Conservation (phyloP, 2,888 invertebrate species). For the Oligia fasciuncula region DNA sequence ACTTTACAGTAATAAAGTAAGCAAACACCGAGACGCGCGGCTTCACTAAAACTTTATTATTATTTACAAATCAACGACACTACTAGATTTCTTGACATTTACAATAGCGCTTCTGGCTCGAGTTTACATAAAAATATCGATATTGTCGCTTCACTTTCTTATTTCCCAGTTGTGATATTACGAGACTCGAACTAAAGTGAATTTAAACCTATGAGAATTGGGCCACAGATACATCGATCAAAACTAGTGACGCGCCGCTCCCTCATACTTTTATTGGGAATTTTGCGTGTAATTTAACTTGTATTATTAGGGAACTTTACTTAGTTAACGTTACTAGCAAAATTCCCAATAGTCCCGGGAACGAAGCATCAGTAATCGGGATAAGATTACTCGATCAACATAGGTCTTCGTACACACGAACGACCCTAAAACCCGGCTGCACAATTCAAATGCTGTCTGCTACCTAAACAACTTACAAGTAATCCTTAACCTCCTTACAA, state of each 20-base stretch:
- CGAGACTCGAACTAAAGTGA: conserved; percentile 26
- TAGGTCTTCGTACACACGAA: conserved; percentile 34
- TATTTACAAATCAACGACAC: conserved; percentile 59
- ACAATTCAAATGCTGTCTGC: conserved; percentile 46
- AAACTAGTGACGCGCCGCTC: conserved; percentile 2
- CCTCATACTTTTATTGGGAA: neutral
- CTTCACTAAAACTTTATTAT: conserved; percentile 19
- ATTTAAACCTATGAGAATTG: conserved; percentile 33
- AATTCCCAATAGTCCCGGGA: neutral
- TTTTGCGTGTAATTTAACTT: neutral
- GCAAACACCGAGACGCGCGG: conserved; percentile 20
- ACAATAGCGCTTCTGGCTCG: conserved; percentile 68
- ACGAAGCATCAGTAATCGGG: neutral
- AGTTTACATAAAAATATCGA: conserved; percentile 53
- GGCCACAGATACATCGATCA: conserved; percentile 20
- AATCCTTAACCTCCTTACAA: conserved; percentile 45
- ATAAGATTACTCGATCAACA: conserved; percentile 20
- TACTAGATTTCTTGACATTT: conserved; percentile 48
- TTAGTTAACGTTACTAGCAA: neutral
- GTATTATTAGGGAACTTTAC: conserved; percentile 1
- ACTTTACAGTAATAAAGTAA: conserved; percentile 21
- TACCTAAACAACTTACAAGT: conserved; percentile 44
- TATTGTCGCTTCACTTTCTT: conserved; percentile 38
- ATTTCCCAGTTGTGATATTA: conserved; percentile 31
- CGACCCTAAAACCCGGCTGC: conserved; percentile 17